Percentiles rank a stretch among this genome's conserved stretches.
phyloP scores from a whole-genome alignment of 2,113 vertebrate genomes.

The Propithecus coquereli region DNA sequence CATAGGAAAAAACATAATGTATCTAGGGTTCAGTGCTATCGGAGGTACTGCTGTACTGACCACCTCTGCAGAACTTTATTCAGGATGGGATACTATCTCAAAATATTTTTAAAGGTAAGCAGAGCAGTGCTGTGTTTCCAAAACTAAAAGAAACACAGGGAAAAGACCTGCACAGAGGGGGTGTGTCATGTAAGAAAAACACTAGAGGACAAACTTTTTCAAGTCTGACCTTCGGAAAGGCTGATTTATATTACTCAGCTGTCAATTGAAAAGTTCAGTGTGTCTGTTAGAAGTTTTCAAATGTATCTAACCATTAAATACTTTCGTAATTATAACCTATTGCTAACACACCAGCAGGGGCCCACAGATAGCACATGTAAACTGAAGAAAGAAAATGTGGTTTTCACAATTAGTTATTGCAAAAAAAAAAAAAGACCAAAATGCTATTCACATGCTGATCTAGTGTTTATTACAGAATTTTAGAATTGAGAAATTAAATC shows the following conservation, averaged over 20 bases:
- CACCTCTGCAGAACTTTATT: not conserved
- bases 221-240: not conserved
- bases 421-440: not conserved
- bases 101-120: constrained; percentile 12
- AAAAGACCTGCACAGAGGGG: not conserved
- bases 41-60: not conserved
- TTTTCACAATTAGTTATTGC: constrained; percentile 6
- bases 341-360: not conserved
- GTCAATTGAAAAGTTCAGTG: not conserved
- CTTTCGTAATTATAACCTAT: not conserved
- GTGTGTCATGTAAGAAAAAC: not conserved
- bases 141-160: not conserved
- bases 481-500: not conserved
- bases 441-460: not conserved
- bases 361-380: not conserved
- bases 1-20: not conserved
- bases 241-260: not conserved
- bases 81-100: not conserved
- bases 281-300: not conserved
- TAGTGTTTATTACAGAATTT: not conserved
- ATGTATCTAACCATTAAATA: not conserved
- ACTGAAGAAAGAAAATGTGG: not conserved
- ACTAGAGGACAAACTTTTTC: not conserved
- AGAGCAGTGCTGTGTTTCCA: not conserved
- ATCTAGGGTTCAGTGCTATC: not conserved